These are phyloP conservation scores for Oreortyx pictus DNA, from an alignment of 2,797 vertebrate genomes.

Conservation along the genomic window DNA sequence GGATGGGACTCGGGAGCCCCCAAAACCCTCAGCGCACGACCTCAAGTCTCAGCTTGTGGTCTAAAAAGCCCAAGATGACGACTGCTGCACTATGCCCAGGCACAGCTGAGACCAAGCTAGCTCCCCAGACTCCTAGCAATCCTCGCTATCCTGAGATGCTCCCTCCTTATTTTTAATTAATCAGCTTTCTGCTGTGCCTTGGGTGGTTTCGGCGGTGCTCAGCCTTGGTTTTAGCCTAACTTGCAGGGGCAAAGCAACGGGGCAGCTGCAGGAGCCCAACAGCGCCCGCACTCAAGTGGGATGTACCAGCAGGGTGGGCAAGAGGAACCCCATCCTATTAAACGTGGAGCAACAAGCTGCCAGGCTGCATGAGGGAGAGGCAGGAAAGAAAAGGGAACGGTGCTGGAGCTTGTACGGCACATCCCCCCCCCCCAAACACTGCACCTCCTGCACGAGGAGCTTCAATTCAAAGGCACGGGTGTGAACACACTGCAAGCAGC, in stretches of 20 bases:
- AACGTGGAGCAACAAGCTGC: no score
- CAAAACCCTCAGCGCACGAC: rapidly evolving
- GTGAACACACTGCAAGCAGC: conserved; percentile 28
- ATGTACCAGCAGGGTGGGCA: rapidly evolving
- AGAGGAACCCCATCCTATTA: neutral
- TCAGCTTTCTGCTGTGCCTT: neutral
- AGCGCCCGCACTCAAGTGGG: neutral
- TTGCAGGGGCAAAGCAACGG: rapidly evolving
- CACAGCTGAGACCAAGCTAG: rapidly evolving
- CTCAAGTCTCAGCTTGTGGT: neutral
- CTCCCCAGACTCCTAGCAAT: neutral
- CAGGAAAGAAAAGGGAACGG: neutral
- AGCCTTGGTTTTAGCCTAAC: neutral
- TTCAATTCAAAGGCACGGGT: conserved; percentile 47
- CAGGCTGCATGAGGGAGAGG: neutral
- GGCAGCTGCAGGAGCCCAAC: neutral
- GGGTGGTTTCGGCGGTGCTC: neutral
- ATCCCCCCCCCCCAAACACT: neutral
- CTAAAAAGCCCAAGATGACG: neutral
- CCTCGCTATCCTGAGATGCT: neutral
- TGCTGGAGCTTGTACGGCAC: neutral
- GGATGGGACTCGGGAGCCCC: neutral
- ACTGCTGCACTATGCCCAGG: neutral
- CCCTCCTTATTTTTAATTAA: neutral
- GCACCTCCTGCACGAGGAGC: conserved; percentile 35